Evolutionary conservation across 2,888 invertebrate species (phyloP), one percentile per base, ranked within the genome.

Genomic region (Macrophya alboannulata): DNA sequence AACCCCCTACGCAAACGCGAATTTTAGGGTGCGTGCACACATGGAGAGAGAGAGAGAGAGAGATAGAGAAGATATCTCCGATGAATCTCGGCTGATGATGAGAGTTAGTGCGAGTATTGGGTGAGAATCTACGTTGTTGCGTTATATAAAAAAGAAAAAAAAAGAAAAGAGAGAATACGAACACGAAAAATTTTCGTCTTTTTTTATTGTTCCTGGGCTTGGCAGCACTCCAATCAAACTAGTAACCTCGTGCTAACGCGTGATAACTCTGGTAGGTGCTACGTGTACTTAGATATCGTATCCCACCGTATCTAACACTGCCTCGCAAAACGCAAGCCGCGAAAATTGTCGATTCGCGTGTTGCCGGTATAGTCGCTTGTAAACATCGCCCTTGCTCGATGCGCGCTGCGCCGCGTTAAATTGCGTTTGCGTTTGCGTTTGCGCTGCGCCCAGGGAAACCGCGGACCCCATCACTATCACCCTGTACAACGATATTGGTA

Each of bases 301-400:
- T 81, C 81, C 72, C 12, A 17, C 81, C 59, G 59, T 40, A 81
- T 81, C 59, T 81, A 37, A 40, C 62, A 51, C 55, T 31, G 62
- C 15, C 59, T 76, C 84, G 85, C 83, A 71, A 71, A 65, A 83
- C 83, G 83, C 83, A 40, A 83, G 62, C 65, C 81, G 81, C 83
- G 83, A 83, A 83, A 83, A 83, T 83, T 71, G 83, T 83, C 51
- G 83, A 83, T 83, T 83, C 83, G 83, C 83, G 83, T 83, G 83
- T 71, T 40, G 17, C 31, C 8, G 10, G 8, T 25, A n/a, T n/a
- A 8, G 12, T 74, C 15, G 21, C 21, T 31, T 74, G n/a, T 12
- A 55, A 79, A 31, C 12, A 48, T 45, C 31, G 59, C 25, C 21
- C n/a, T 9, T 9, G 45, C 21, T 21, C 3, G 31, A 31, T 31